phyloP scores from a whole-genome alignment of 2,113 vertebrate genomes.

The Clarias macrocephalus region DNA sequence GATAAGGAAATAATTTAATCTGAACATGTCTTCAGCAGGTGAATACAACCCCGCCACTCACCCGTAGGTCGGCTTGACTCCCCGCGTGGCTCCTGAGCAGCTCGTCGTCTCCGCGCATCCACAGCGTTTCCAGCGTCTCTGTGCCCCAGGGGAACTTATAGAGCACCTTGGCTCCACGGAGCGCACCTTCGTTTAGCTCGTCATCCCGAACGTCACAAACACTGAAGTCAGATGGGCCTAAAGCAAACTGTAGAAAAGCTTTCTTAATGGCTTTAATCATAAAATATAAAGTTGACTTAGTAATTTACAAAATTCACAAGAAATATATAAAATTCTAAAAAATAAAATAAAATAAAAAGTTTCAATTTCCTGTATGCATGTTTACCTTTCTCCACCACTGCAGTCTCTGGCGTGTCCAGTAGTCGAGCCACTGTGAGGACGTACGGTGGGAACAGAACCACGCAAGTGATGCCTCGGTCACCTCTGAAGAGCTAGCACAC shows the following conservation, averaged over 20 bases:
- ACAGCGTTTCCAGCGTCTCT: slow-evolving; percentile 85
- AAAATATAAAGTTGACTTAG: not conserved
- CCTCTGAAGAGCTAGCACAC: slow-evolving; percentile 78
- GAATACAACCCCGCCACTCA: slow-evolving; percentile 47
- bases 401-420: slow-evolving; percentile 89
- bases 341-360: not conserved
- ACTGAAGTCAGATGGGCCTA: slow-evolving; percentile 85
- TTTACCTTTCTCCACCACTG: slow-evolving; percentile 96
- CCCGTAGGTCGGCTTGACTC: slow-evolving; percentile 72
- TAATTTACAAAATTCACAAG: not conserved
- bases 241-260: slow-evolving; percentile 79
- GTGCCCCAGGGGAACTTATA: slow-evolving; percentile 91
- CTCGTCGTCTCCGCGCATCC: slow-evolving; percentile 77
- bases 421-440: slow-evolving; percentile 93
- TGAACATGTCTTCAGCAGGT: not conserved
- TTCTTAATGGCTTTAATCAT: not conserved
- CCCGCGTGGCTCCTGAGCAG: slow-evolving; percentile 77
- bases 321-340: not conserved
- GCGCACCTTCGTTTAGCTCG: slow-evolving; percentile 62
- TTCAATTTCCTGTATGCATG: not conserved
- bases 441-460: slow-evolving; percentile 92
- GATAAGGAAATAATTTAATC: not conserved
- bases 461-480: slow-evolving; percentile 80
- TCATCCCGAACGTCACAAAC: slow-evolving; percentile 75
- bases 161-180: slow-evolving; percentile 76